Percentiles rank a stretch among this genome's conserved stretches.
These are phyloP conservation scores for Amphimallon solstitiale DNA, from an alignment of 2,888 invertebrate genomes.

Conservation along the genomic window DNA sequence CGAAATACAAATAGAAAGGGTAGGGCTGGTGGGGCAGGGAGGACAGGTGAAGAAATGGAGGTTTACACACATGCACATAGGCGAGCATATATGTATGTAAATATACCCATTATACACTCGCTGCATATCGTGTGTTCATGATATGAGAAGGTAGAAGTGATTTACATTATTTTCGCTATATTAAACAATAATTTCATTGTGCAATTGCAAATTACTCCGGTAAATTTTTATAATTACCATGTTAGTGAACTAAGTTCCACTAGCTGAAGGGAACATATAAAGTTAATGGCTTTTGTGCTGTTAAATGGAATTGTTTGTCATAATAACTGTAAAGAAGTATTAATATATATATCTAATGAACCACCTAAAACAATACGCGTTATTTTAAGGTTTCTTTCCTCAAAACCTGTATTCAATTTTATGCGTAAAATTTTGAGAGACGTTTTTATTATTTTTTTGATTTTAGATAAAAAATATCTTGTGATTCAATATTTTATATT, in stretches of 20 bases:
- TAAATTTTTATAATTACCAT: conserved; percentile 16
- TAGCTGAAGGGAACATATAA: not conserved
- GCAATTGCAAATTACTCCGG: conserved; percentile 2
- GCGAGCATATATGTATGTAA: not conserved
- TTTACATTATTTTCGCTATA: not conserved
- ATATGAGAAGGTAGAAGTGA: not conserved
- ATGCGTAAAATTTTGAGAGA: no score
- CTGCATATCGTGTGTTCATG: conserved; percentile 4
- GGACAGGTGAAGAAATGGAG: not conserved
- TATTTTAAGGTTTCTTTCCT: no score
- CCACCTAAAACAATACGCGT: no score
- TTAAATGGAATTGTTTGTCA: no score
- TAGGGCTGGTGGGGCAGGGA: not conserved
- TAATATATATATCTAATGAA: no score
- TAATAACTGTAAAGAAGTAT: no score
- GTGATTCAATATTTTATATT: no score
- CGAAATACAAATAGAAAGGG: conserved; percentile 27
- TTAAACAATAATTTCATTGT: conserved; percentile 12
- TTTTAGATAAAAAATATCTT: no score
- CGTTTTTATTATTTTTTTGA: no score
- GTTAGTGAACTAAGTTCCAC: conserved; percentile 3
- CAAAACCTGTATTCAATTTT: no score
- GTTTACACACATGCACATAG: not conserved
- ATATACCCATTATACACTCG: conserved; percentile 4
- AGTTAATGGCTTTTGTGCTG: conserved; percentile 12